Base-by-base conservation (phyloP, 1,140 invertebrate species). In the Drosophila bocki region DNA sequence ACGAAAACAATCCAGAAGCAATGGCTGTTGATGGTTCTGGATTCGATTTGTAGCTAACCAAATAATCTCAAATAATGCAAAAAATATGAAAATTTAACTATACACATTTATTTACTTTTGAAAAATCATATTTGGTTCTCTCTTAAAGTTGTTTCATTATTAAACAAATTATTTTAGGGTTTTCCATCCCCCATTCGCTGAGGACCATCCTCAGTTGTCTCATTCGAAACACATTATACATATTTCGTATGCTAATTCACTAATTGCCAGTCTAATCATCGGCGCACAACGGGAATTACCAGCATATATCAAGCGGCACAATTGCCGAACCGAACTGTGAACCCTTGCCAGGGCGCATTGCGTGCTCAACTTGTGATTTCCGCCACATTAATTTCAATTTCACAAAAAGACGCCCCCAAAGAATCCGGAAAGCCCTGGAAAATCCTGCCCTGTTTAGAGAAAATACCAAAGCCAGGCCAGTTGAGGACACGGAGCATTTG, bases 341-440 rank as follows among this genome's bases (percentile, higher is more conserved):
- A 71, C 53, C 84, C 84, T 68, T 90, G 80, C 64, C 85, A 59
- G 48, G 63, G n/a, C 50, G 75, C 70, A 48, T 83, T 87, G 80
- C 85, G 85, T 90, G 84, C 65, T 90, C 78, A 88, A 90, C 85
- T 88, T 88, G 84, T 88, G 84, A 88, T 88, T 88, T 88, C 85
- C 84, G 84, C 72, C 81, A 88, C 84, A 88, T 88, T 88, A 88
- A 90, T 88, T 88, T 88, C 84, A 88, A 88, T 88, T 88, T 88
- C 85, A 84, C 61, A 79, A 78, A 75, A 87, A 80, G 78, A 71
- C 62, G 62, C 71, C 71, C 59, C 63, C 67, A 35, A 75, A 68
- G 60, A 53, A 50, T 11, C 60, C 57, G 22, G 63, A 50, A 58
- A 53, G 44, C 44, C 57, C 61, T 8, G 51, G 32, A 19, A 53